Conservation (phyloP, 2,113 vertebrate genomes). For the Gymnogyps californianus region DNA sequence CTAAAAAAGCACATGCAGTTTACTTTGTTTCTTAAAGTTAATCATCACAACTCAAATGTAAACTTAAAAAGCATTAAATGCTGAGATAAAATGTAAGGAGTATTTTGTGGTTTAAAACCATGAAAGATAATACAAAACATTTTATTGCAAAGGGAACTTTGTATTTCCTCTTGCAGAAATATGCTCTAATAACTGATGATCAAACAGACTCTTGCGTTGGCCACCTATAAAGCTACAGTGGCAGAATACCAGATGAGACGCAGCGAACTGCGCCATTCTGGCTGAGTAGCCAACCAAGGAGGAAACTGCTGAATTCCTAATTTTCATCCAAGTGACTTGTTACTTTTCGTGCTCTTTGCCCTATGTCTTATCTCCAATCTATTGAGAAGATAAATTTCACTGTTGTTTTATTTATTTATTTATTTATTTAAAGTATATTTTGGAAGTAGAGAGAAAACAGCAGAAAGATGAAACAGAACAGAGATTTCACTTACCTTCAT, state of each 20-base stretch:
- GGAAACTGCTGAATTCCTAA: neutral
- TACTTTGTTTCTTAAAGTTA: conserved; percentile 33
- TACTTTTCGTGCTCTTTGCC: neutral
- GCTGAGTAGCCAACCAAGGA: neutral
- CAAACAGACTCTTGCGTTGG: neutral
- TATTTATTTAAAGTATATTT: neutral
- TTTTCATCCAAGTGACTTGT: neutral
- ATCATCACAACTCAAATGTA: conserved; percentile 12
- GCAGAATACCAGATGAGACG: neutral
- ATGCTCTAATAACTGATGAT: neutral
- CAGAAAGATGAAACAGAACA: neutral
- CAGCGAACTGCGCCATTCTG: neutral
- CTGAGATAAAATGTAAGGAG: neutral
- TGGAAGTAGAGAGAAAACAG: neutral
- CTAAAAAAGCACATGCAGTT: neutral
- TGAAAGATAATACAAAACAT: neutral
- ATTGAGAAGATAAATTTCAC: neutral
- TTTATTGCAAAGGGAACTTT: neutral
- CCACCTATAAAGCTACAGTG: neutral
- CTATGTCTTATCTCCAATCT: neutral
- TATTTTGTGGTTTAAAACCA: neutral
- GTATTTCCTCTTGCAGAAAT: neutral
- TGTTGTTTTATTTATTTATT: neutral
- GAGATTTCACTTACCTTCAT: neutral
- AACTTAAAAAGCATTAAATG: conserved; percentile 2